Percentiles rank a stretch among this genome's conserved stretches.
phyloP scores from a whole-genome alignment of 2,797 vertebrate genomes.

The Spheniscus humboldti region DNA sequence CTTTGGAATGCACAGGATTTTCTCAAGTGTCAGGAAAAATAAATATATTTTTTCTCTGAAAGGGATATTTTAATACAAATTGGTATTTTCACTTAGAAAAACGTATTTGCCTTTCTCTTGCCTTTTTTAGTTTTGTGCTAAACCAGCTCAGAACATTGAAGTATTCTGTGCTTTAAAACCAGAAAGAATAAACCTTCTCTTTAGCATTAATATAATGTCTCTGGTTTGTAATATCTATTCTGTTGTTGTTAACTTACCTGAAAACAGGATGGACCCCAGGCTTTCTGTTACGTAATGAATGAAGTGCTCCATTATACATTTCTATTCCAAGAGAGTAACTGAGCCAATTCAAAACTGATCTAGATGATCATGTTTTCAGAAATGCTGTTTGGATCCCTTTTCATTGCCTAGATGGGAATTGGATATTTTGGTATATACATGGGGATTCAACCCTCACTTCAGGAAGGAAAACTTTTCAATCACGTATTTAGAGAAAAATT shows the following conservation, averaged over 20 bases:
- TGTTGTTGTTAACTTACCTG: neutral
- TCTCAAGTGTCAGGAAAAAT: neutral
- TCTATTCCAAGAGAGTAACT: neutral
- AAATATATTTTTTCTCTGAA: neutral
- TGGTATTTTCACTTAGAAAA: neutral
- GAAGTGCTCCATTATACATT: neutral
- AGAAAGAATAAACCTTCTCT: neutral
- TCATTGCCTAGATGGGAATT: neutral
- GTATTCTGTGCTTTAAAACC: neutral
- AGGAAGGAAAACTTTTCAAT: neutral
- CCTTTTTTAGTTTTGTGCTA: neutral
- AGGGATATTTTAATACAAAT: neutral
- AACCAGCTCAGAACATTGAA: neutral
- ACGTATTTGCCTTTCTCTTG: neutral
- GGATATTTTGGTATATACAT: neutral
- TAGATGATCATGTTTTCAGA: neutral
- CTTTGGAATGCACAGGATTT: neutral
- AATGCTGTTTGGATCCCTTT: neutral
- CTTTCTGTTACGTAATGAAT: neutral
- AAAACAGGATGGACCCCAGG: neutral
- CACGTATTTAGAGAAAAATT: neutral
- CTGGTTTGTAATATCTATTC: neutral
- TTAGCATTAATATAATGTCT: neutral
- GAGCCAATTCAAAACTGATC: neutral
- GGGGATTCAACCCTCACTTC: neutral